Evolutionary conservation across 2,888 invertebrate genomes (phyloP).

Genomic region (Phrixothrix hirtus): DNA sequence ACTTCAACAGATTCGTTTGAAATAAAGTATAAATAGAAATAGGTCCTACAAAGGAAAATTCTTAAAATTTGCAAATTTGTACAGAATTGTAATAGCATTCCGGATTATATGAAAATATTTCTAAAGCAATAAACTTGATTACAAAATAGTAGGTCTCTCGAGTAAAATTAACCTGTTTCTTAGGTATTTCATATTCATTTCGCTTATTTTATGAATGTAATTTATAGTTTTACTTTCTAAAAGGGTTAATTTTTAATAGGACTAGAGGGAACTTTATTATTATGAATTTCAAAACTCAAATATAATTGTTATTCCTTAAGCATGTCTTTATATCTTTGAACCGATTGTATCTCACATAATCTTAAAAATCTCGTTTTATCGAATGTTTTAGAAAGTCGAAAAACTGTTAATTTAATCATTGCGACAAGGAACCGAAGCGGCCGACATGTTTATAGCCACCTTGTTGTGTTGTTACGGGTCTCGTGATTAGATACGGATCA

Average conservation of each 20-base stretch:
- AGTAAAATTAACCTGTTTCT: constrained; percentile 41
- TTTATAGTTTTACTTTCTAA: constrained; percentile 38
- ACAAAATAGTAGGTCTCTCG: constrained; percentile 24
- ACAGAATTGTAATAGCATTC: not conserved
- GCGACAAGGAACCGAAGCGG: constrained; percentile 4
- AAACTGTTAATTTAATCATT: constrained; percentile 20
- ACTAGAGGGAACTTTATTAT: constrained; percentile 37
- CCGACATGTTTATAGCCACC: constrained; percentile 36
- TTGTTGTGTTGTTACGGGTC: constrained; percentile 25
- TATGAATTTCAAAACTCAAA: constrained; percentile 16
- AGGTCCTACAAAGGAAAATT: not conserved
- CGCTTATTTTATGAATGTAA: constrained; percentile 35
- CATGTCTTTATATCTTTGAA: constrained; percentile 18
- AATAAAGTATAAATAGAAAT: too few species aligned
- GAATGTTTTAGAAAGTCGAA: constrained; percentile 8
- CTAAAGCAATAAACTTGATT: not conserved
- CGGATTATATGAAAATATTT: not conserved
- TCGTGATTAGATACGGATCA: constrained; percentile 38
- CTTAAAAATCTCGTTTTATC: constrained; percentile 9
- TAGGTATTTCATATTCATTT: constrained; percentile 41
- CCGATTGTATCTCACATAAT: constrained; percentile 2
- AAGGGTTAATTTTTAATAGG: constrained; percentile 44
- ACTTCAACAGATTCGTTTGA: too few species aligned
- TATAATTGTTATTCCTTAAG: constrained; percentile 20
- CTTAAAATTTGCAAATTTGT: not conserved